phyloP scores from a whole-genome alignment of 2,797 vertebrate species.

The Pristis pectinata region DNA sequence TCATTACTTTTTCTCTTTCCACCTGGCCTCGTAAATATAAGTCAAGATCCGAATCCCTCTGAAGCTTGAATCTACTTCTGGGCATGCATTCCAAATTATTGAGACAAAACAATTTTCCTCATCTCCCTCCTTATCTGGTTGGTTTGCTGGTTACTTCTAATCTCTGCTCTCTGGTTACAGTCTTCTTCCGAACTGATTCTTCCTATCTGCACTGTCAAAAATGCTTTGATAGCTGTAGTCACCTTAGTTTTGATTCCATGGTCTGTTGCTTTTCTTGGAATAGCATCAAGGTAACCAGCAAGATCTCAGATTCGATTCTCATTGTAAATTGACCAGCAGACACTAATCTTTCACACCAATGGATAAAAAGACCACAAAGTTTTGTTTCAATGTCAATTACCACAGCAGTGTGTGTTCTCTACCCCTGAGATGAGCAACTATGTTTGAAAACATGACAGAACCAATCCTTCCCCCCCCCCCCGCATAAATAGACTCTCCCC shows the following conservation, averaged over 20 bases:
- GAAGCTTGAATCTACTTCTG: background rate
- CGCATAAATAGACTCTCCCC: background rate
- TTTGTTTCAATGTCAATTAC: constrained; percentile 7
- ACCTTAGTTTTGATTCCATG: background rate
- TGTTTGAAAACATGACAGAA: background rate
- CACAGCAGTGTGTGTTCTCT: background rate
- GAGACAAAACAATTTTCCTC: background rate
- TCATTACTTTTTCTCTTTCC: background rate
- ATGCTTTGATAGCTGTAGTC: background rate
- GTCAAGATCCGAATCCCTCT: background rate
- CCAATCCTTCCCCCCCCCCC: background rate
- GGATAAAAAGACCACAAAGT: background rate
- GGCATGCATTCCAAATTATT: background rate
- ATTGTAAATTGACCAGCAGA: background rate
- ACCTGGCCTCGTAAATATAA: background rate
- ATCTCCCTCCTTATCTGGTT: background rate
- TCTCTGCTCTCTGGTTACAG: background rate
- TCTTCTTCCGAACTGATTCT: background rate
- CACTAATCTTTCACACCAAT: background rate
- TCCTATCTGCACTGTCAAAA: background rate
- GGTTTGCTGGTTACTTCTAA: background rate
- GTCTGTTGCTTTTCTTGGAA: too few relatives aligned
- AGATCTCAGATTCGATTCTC: background rate
- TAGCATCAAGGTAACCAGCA: too few relatives aligned
- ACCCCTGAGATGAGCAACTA: background rate